phyloP scores from a whole-genome alignment of 2,888 invertebrate genomes.

The Atethmia centrago region DNA sequence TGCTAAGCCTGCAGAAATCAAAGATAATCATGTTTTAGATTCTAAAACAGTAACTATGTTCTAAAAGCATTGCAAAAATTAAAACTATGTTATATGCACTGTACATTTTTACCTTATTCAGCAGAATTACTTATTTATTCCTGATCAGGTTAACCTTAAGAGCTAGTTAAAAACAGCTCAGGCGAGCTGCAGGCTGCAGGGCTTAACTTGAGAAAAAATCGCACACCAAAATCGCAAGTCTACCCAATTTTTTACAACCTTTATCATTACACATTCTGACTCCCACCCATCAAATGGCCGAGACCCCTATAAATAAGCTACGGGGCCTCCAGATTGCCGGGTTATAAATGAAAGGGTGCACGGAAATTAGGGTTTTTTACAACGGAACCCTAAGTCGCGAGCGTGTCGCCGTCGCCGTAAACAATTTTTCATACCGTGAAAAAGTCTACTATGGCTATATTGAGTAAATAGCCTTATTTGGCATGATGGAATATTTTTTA shows the following conservation, averaged over 20 bases:
- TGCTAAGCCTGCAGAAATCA: too few species aligned
- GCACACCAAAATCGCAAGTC: constrained; percentile 67
- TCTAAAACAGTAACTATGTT: background rate
- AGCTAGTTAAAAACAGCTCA: background rate
- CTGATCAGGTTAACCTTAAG: background rate
- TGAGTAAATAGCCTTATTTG: constrained; percentile 79
- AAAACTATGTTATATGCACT: background rate
- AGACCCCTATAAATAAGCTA: constrained; percentile 89
- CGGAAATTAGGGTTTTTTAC: constrained; percentile 90
- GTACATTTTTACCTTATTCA: background rate
- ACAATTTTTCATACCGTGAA: constrained; percentile 88
- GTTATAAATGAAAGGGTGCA: constrained; percentile 90
- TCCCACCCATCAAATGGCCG: constrained; percentile 86
- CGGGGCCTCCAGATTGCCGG: constrained; percentile 88
- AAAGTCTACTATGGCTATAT: constrained; percentile 78
- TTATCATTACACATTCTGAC: constrained; percentile 89
- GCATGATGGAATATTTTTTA: constrained; percentile 82
- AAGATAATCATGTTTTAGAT: too few species aligned
- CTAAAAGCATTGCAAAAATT: background rate
- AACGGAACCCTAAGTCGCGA: constrained; percentile 81
- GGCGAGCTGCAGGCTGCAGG: too few species aligned
- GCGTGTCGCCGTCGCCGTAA: constrained; percentile 82
- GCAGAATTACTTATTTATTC: background rate
- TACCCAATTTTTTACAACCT: constrained; percentile 81
- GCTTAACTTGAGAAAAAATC: background rate